A percentile compares a stretch with the other conserved stretches of the same genome.
Conservation (phyloP, 2,888 invertebrate genomes). For the Hypercompe scribonia region DNA sequence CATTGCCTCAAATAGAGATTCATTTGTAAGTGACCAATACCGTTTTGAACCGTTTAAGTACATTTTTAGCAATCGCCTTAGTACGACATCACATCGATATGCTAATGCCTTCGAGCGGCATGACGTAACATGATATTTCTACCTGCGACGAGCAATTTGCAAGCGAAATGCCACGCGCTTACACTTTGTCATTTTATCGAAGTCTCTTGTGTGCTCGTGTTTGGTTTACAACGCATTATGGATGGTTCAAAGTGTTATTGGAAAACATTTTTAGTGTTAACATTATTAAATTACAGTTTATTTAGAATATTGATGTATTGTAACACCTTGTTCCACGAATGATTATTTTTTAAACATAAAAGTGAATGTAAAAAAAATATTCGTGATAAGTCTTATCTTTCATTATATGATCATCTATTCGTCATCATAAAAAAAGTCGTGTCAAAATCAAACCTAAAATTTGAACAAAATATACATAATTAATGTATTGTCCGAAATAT, state of each 20-base stretch:
- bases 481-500: too few relatives aligned
- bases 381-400: background rate
- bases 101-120: constrained; percentile 61
- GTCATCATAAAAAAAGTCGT: too few relatives aligned
- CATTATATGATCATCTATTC: too few relatives aligned
- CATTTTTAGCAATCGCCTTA: constrained; percentile 58
- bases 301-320: constrained; percentile 5
- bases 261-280: constrained; percentile 13
- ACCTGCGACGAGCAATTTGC: constrained; percentile 71
- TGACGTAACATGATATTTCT: constrained; percentile 68
- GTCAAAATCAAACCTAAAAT: background rate
- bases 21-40: constrained; percentile 40
- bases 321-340: background rate
- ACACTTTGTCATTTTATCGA: constrained; percentile 46
- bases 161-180: constrained; percentile 65
- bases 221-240: constrained; percentile 21
- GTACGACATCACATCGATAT: constrained; percentile 64
- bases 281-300: constrained; percentile 6
- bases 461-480: background rate
- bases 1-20: constrained; percentile 25
- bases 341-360: background rate
- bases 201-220: constrained; percentile 33
- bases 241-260: constrained; percentile 11
- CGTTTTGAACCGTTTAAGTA: constrained; percentile 46
- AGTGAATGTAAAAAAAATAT: background rate